phyloP scores from a whole-genome alignment of 2,888 invertebrate species.

The Gasteruption jaculator region DNA sequence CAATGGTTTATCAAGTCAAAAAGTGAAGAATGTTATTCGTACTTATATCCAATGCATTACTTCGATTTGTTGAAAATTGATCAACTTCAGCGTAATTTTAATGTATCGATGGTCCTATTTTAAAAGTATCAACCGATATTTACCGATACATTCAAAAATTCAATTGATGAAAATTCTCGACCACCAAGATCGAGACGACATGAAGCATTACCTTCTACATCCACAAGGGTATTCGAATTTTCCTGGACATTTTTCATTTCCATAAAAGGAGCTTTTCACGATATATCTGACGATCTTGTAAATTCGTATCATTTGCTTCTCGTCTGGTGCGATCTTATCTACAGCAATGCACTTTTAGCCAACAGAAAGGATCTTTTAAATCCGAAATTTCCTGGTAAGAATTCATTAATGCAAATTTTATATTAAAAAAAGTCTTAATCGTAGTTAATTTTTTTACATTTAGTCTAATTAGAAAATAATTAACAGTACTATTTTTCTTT shows the following conservation, averaged over 20 bases:
- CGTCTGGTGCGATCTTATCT: conserved; percentile 88
- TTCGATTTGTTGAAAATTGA: conserved; percentile 89
- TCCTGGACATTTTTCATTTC: conserved; percentile 91
- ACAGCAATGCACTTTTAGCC: conserved; percentile 77
- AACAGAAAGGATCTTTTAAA: conserved; percentile 83
- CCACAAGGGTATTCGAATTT: conserved; percentile 83
- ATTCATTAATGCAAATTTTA: too few species aligned
- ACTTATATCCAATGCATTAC: conserved; percentile 95
- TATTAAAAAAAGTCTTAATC: too few species aligned
- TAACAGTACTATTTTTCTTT: conserved; percentile 6
- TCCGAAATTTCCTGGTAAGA: conserved; percentile 70
- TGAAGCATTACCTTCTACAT: conserved; percentile 73
- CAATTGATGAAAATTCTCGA: conserved; percentile 58
- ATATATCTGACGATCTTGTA: conserved; percentile 87
- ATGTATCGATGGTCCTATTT: conserved; percentile 90
- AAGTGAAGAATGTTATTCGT: conserved; percentile 53
- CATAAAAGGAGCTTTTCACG: conserved; percentile 81
- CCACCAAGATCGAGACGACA: conserved; percentile 60
- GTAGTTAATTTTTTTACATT: background rate
- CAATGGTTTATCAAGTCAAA: conserved; percentile 70
- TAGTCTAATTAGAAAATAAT: background rate
- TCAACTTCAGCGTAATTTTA: conserved; percentile 83
- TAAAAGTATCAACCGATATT: conserved; percentile 89
- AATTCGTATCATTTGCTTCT: conserved; percentile 89
- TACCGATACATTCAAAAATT: conserved; percentile 75